Evolutionary conservation across 2,888 invertebrate genomes (phyloP).

Genomic region (Caenorhabditis becei): DNA sequence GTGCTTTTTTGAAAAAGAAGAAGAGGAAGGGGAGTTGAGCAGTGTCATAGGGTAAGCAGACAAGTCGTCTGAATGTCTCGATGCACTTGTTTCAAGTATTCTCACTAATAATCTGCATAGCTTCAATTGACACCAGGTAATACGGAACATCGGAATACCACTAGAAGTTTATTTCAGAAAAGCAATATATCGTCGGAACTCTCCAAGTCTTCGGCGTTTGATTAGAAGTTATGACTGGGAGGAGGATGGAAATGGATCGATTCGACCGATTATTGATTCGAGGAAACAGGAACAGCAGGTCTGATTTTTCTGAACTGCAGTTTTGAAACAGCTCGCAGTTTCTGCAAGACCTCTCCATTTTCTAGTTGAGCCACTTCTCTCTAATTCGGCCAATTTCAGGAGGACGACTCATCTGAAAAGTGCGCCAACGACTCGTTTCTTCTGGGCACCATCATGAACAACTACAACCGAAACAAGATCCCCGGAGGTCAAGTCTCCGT

Average conservation of each 20-base stretch:
- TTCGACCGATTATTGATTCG: slow-evolving; percentile 74
- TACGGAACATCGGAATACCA: too few relatives aligned
- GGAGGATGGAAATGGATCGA: slow-evolving; percentile 76
- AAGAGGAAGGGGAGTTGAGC: background rate
- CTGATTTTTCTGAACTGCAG: background rate
- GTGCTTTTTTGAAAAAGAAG: background rate
- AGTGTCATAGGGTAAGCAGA: background rate
- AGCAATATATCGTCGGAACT: slow-evolving; percentile 77
- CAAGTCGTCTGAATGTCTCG: background rate
- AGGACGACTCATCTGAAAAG: slow-evolving; percentile 63
- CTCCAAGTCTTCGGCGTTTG: slow-evolving; percentile 76
- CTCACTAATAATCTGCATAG: background rate
- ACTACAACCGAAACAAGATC: slow-evolving; percentile 80
- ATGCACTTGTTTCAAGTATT: background rate
- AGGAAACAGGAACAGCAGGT: background rate
- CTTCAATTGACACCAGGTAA: background rate
- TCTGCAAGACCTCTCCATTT: too few relatives aligned
- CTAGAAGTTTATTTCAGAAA: slow-evolving; percentile 67
- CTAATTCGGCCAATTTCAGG: slow-evolving; percentile 34
- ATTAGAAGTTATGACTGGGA: slow-evolving; percentile 81
- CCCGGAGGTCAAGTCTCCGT: slow-evolving; percentile 80
- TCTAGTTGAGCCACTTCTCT: background rate
- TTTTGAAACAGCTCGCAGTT: too few relatives aligned
- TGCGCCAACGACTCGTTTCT: slow-evolving; percentile 80
- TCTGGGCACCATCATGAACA: slow-evolving; percentile 70